Percentiles rank a stretch among this genome's conserved stretches.
phyloP scores from a whole-genome alignment of 37 sponge, comb jelly and placozoan genomes.

The Lycopodina hypogea region DNA sequence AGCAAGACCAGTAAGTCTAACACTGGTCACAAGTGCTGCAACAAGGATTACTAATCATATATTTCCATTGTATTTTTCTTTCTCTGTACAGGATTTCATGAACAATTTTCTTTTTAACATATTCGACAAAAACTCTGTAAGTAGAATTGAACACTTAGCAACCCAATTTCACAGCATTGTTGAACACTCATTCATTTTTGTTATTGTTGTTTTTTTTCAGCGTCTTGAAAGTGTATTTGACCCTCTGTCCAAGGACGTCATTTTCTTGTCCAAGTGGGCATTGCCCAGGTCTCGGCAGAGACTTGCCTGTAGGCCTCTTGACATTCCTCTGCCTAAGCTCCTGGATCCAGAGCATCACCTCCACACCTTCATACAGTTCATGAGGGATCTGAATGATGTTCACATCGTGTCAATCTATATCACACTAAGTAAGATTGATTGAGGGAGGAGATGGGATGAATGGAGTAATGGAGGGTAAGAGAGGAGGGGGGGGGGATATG shows the following conservation, averaged over 20 bases:
- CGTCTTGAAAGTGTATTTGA: constrained; percentile 8
- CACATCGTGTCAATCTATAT: constrained; percentile 41
- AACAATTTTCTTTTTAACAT: constrained; percentile 46
- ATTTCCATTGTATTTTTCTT: not conserved
- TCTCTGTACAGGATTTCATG: constrained; percentile 46
- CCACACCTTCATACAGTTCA: constrained; percentile 65
- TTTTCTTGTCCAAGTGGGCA: constrained; percentile 16
- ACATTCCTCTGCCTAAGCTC: constrained; percentile 16
- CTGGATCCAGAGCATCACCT: constrained; percentile 20
- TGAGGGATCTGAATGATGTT: constrained; percentile 42
- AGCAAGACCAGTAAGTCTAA: constrained; percentile 60
- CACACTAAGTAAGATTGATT: constrained; percentile 32
- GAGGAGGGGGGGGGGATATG: too few species aligned
- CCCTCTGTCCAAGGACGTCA: constrained; percentile 22
- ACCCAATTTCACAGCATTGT: too few species aligned
- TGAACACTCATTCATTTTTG: too few species aligned
- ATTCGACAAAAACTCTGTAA: constrained; percentile 59
- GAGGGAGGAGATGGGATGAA: not conserved
- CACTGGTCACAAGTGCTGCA: not conserved
- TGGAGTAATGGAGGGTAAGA: not conserved
- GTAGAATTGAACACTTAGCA: not conserved
- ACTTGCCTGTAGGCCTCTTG: not conserved
- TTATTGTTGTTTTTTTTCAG: not conserved
- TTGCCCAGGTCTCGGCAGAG: not conserved
- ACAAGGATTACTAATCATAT: not conserved